Base-by-base conservation (phyloP, 1,140 invertebrate genomes). In the Scylla paramamosain region DNA sequence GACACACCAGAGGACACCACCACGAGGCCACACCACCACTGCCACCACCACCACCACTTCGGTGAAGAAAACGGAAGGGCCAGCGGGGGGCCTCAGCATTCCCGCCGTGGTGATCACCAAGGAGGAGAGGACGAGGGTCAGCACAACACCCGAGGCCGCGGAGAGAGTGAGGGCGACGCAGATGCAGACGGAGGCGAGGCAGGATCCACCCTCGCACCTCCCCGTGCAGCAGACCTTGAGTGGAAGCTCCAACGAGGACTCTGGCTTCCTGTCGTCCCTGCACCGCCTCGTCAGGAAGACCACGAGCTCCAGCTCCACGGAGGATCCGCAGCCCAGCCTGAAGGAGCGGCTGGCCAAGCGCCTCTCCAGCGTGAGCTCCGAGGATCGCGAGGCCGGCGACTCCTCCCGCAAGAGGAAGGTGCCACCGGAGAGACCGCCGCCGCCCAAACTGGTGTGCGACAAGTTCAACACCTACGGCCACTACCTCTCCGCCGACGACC, bases 221-320 rank as follows among this genome's bases (percentile, higher is more conserved):
- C 7, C 91, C 10, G 52, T 39, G 29, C 84, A 95, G 45, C 48
- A 87, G 6, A 77, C 83, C 12, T 12, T 92, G 6, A 95, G 94
- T 89, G 91, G 29, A 10, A 95, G 94, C 45, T 95, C 94, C 67
- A 95, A n/a, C 6, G 94, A 95, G 46, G 94, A 95, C 31, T 39
- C 32, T 25, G 94, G 94, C 25, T 93, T 92, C 29, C 88, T 95
- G 46, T 77, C 91, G 12, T 95, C 94, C 14, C 94, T 95, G 87
- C 94, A 95, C 32, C 90, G 94, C 29, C 59, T 95, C 0, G 94
- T 95, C 10, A 95, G 59, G 94, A 95, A 95, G 91, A 92, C 77
- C 48, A 46, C 84, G 4, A 95, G 94, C 67, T 25, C 88, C 14
- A 95, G 94, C 39, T 95, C 94, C 82, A 89, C 28, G 12, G 94